Evolutionary conservation across 2,797 vertebrate species (phyloP).

Genomic region (Taenioides sp.): DNA sequence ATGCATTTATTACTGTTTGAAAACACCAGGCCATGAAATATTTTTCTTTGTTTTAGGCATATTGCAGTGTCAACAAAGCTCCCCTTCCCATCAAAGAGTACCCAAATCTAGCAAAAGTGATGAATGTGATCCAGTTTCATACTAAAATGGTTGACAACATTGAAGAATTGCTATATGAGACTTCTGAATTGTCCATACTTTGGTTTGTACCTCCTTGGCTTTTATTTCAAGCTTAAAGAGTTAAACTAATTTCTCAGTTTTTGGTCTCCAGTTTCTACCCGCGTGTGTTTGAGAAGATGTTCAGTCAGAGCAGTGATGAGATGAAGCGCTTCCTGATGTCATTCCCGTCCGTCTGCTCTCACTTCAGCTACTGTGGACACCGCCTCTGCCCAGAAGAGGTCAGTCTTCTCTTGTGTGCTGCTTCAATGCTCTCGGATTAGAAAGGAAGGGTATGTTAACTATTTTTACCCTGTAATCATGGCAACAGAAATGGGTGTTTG

Average conservation of each 20-base stretch:
- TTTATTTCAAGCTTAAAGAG: neutral
- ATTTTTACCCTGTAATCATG: neutral
- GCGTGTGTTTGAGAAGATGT: conserved; percentile 87
- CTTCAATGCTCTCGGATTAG: neutral
- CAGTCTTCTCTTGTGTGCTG: conserved; percentile 56
- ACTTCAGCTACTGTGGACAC: conserved; percentile 81
- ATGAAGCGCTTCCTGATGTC: conserved; percentile 84
- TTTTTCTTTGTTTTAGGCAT: conserved; percentile 73
- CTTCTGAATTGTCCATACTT: conserved; percentile 85
- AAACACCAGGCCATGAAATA: neutral
- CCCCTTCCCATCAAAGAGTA: conserved; percentile 81
- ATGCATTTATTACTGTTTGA: neutral
- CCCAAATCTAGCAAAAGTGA: conserved; percentile 82
- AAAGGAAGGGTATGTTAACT: neutral
- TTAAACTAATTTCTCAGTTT: neutral
- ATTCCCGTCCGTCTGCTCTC: conserved; percentile 83
- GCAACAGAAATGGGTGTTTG: neutral
- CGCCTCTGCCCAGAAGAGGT: conserved; percentile 93
- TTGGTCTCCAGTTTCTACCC: conserved; percentile 79
- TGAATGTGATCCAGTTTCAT: conserved; percentile 92
- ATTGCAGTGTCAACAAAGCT: conserved; percentile 87
- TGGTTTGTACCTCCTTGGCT: conserved; percentile 66
- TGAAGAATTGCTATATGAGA: conserved; percentile 82
- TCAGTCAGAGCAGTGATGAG: conserved; percentile 80
- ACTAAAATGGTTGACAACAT: conserved; percentile 85